Base-by-base conservation (phyloP, 2,888 invertebrate genomes). In the Acrobasis repandana region DNA sequence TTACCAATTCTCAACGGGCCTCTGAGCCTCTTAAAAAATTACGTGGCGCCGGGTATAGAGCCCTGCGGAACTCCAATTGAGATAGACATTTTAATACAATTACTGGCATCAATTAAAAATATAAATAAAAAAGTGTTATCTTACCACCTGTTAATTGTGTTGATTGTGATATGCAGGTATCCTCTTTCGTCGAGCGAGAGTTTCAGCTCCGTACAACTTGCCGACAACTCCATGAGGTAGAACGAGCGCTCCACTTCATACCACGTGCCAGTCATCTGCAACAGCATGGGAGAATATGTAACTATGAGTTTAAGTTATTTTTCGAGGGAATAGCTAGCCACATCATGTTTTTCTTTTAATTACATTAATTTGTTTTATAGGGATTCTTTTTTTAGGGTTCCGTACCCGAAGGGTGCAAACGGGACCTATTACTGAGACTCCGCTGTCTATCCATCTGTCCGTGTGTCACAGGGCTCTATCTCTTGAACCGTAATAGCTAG, bases 241-340 rank as follows among this genome's bases (percentile, higher is more conserved):
- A 96, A 96, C 0, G 96, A 95, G 51, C 96, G 90, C 81, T 96
- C 96, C 61, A 96, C 94, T 84, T 96, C 96, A 76, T 93, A 95
- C 96, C 96, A 96, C 46, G 90, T 92, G 62, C 95, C 95, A 66
- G 93, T 88, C 80, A 96, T 95, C 93, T 96, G 77, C 0, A 68
- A 63, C 11, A 56, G 38, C 28, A 28, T 28, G 52, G n/a, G 9
- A 33, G 16, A 50, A 43, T n/a, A 43, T 43, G 14, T 28, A 28
- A 28, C 20, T 28, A 28, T 28, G 28, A 28, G 28, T 6, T 8
- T n/a, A n/a, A n/a, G n/a, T n/a, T n/a, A n/a, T n/a, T n/a, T n/a
- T n/a, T n/a, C n/a, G n/a, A n/a, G n/a, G n/a, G n/a, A n/a, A n/a
- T n/a, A n/a, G n/a, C n/a, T n/a, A n/a, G n/a, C n/a, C n/a, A n/a